Evolutionary conservation across 1,140 invertebrate genomes (phyloP).

Genomic region (Procambarus clarkii): DNA sequence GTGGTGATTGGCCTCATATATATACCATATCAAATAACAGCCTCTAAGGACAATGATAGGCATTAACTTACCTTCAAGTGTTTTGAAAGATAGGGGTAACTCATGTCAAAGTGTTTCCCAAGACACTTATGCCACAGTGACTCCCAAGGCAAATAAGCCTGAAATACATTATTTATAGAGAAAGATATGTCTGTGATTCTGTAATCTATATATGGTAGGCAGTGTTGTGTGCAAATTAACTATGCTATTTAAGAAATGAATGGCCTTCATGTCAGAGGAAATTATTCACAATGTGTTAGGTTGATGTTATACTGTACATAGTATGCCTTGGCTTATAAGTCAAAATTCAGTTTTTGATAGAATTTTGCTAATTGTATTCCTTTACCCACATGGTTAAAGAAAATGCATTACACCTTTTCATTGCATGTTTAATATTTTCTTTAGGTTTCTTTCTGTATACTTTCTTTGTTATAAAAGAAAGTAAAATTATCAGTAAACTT

Average conservation of each 20-base stretch:
- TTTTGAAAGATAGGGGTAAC: neutral
- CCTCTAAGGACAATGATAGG: no score
- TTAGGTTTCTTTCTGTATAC: neutral
- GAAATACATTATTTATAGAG: slow-evolving; percentile 10
- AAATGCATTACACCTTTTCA: neutral
- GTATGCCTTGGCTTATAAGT: neutral
- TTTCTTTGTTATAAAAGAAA: slow-evolving; percentile 41
- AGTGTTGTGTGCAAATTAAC: slow-evolving; percentile 35
- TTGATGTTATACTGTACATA: neutral
- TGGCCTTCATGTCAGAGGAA: slow-evolving; percentile 35
- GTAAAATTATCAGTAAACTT: neutral
- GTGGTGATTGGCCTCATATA: no score
- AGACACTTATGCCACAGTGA: neutral
- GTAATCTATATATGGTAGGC: slow-evolving; percentile 35
- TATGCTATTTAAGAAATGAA: slow-evolving; percentile 50
- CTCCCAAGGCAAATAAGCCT: slow-evolving; percentile 16
- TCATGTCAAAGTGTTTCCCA: neutral
- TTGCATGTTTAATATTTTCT: neutral
- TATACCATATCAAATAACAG: no score
- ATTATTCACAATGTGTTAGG: neutral
- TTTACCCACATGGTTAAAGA: neutral
- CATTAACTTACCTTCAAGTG: no score
- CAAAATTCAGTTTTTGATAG: neutral
- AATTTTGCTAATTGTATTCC: neutral
- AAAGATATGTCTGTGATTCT: slow-evolving; percentile 45